These are phyloP conservation scores for Nomada fabriciana DNA, from an alignment of 2,888 invertebrate genomes.

Conservation along the genomic window DNA sequence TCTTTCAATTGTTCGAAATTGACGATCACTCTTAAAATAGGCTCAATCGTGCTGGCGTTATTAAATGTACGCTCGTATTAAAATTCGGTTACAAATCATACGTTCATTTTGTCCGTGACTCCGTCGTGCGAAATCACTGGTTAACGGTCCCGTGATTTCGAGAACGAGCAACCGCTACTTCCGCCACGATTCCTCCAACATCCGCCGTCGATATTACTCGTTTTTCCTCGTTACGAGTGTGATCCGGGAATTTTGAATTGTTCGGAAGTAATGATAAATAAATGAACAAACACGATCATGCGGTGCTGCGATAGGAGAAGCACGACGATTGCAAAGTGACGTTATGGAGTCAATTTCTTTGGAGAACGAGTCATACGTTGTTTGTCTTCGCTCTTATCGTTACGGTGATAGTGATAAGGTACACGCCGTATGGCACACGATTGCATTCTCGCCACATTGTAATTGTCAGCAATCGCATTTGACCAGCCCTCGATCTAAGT, in stretches of 20 bases:
- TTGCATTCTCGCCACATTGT: neutral
- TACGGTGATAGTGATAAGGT: conserved; percentile 4
- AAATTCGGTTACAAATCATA: conserved; percentile 20
- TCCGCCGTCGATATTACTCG: conserved; percentile 7
- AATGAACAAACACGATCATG: too few species aligned
- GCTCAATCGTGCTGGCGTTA: neutral
- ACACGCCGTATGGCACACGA: neutral
- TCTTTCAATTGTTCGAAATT: too few species aligned
- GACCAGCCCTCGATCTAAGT: neutral
- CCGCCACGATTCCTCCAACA: conserved; percentile 31
- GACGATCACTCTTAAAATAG: too few species aligned
- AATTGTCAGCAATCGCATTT: conserved; percentile 18
- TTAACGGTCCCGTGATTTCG: conserved; percentile 56
- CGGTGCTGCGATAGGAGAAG: too few species aligned
- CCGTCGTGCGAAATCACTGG: conserved; percentile 5
- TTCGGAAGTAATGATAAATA: conserved; percentile 1
- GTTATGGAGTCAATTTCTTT: conserved; percentile 14
- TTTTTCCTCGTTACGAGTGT: conserved; percentile 21
- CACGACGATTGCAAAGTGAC: neutral
- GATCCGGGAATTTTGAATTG: neutral
- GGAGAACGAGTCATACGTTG: neutral
- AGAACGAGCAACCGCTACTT: conserved; percentile 32
- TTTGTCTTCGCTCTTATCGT: conserved; percentile 33
- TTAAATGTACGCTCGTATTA: neutral
- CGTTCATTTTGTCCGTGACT: neutral